Conservation (phyloP, 2,888 invertebrate genomes). For the Fissipunctia ypsillon region DNA sequence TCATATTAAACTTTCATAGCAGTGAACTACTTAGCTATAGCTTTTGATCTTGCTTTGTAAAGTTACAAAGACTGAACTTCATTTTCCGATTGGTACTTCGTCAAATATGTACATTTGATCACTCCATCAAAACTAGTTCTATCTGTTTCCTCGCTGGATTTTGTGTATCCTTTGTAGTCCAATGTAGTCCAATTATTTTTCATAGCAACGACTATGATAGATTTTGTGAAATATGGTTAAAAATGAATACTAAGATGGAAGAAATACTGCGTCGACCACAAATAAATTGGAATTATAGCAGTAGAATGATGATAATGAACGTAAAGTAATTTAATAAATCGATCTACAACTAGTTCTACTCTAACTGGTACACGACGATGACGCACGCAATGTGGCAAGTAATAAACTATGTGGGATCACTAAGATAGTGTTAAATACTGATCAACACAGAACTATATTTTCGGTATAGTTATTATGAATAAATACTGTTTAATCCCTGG, state of each 20-base stretch:
- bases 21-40: slow-evolving; percentile 7
- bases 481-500: slow-evolving; percentile 54
- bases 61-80: neutral
- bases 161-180: neutral
- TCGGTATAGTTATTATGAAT: slow-evolving; percentile 47
- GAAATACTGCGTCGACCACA: too few species aligned
- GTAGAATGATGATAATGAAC: neutral
- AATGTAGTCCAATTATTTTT: neutral
- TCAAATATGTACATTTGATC: neutral
- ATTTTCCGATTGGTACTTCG: neutral
- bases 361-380: neutral
- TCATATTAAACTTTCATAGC: slow-evolving; percentile 35
- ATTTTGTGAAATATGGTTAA: neutral
- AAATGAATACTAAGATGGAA: neutral
- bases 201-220: neutral
- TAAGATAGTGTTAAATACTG: slow-evolving; percentile 37
- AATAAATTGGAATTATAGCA: neutral
- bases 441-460: slow-evolving; percentile 30
- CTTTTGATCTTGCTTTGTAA: neutral
- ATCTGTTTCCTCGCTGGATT: neutral
- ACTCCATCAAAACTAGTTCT: neutral
- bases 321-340: neutral
- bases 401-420: slow-evolving; percentile 26
- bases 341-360: slow-evolving; percentile 18
- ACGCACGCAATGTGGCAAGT: slow-evolving; percentile 24